A percentile compares a stretch with the other conserved stretches of the same genome.
Conservation (phyloP, 2,888 invertebrate species). For the Chironomus riparius region DNA sequence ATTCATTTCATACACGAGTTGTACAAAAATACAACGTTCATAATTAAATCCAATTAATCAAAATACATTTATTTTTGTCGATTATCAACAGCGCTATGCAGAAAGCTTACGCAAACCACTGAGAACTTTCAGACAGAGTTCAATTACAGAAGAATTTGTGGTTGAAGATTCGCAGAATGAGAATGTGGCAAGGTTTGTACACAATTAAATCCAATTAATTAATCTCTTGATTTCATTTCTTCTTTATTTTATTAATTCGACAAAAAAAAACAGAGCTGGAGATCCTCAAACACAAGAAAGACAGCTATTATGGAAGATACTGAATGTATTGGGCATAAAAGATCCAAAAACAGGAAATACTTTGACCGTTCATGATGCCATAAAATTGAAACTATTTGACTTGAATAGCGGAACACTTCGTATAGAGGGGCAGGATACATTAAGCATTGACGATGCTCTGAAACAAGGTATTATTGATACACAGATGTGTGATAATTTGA, state of each 20-base stretch:
- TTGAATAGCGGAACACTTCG: not conserved
- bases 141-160: constrained; percentile 19
- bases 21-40: too few species aligned
- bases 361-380: constrained; percentile 51
- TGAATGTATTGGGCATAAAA: constrained; percentile 35
- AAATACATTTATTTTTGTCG: not conserved
- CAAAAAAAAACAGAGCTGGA: not conserved
- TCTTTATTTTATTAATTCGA: not conserved
- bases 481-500: constrained; percentile 29
- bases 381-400: constrained; percentile 31
- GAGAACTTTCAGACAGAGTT: constrained; percentile 12
- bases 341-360: constrained; percentile 47
- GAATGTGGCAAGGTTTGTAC: constrained; percentile 13
- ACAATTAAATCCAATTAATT: not conserved
- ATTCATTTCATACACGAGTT: not conserved
- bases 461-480: constrained; percentile 43
- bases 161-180: constrained; percentile 17
- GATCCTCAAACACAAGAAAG: constrained; percentile 12
- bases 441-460: constrained; percentile 45
- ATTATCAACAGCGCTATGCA: constrained; percentile 19
- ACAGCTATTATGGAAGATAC: constrained; percentile 43
- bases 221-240: not conserved
- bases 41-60: too few species aligned
- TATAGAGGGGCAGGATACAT: constrained; percentile 43
- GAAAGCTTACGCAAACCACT: constrained; percentile 21